Evolutionary conservation across 2,797 vertebrate genomes (phyloP).

Genomic region (Fratercula arctica): DNA sequence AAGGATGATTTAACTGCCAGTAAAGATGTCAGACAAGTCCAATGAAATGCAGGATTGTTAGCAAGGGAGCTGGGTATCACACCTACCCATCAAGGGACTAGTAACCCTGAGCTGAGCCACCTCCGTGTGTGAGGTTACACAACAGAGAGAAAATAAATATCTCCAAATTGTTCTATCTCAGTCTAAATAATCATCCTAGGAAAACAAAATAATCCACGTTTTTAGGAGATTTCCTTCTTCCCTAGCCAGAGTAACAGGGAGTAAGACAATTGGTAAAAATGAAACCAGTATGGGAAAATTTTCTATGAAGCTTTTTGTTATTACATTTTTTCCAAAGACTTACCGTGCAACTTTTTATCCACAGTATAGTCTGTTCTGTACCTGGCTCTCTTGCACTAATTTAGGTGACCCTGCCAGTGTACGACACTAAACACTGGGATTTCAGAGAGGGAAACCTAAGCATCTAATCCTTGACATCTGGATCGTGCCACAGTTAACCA

Average conservation of each 20-base stretch:
- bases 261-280: neutral
- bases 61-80: neutral
- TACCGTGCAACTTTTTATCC: neutral
- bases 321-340: neutral
- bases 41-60: neutral
- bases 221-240: neutral
- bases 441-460: neutral
- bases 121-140: neutral
- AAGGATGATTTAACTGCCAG: neutral
- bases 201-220: neutral
- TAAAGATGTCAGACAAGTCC: neutral
- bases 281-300: neutral
- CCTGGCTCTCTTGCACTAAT: neutral
- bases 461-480: neutral
- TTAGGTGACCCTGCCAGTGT: neutral
- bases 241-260: neutral
- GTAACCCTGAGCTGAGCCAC: neutral
- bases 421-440: neutral
- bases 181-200: neutral
- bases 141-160: neutral
- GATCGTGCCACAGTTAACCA: neutral
- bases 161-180: neutral
- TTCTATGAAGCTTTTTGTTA: neutral
- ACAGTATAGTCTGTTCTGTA: neutral
- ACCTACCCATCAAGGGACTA: neutral